Evolutionary conservation across 2,113 vertebrate genomes (phyloP).

Genomic region (Phaetusa simplex): DNA sequence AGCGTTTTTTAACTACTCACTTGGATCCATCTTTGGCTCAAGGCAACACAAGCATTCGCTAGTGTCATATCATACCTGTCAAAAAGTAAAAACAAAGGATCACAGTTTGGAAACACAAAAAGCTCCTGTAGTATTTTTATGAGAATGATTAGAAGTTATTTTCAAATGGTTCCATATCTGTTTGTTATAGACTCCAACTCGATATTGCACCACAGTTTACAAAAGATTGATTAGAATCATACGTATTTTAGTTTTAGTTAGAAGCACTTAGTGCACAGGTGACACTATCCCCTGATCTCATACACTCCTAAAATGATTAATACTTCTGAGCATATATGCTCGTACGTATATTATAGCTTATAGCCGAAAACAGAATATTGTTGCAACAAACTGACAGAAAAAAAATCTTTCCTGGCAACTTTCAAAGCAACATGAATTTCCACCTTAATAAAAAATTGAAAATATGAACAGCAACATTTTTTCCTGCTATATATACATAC

Average conservation of each 20-base stretch:
- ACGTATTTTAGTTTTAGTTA: not conserved
- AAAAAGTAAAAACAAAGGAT: slow-evolving; percentile 11
- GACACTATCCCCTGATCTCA: not conserved
- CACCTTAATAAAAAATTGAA: not conserved
- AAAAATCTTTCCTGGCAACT: not conserved
- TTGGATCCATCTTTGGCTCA: slow-evolving; percentile 86
- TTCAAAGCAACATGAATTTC: not conserved
- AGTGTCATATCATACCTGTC: slow-evolving; percentile 91
- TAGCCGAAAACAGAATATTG: not conserved
- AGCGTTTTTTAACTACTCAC: slow-evolving; percentile 71
- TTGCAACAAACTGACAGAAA: not conserved
- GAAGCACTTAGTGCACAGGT: not conserved
- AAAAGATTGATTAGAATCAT: not conserved
- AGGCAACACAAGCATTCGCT: slow-evolving; percentile 84
- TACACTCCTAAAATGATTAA: not conserved
- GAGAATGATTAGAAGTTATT: not conserved
- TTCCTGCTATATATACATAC: not conserved
- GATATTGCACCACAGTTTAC: not conserved
- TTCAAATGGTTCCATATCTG: not conserved
- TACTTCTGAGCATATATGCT: not conserved
- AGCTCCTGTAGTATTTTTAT: not conserved
- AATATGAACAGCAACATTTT: not conserved
- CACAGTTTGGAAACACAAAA: not conserved
- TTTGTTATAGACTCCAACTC: not conserved
- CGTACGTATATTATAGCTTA: accelerated